Conservation (phyloP, 2,797 vertebrate species). For the Paramormyrops hopkinsi region DNA sequence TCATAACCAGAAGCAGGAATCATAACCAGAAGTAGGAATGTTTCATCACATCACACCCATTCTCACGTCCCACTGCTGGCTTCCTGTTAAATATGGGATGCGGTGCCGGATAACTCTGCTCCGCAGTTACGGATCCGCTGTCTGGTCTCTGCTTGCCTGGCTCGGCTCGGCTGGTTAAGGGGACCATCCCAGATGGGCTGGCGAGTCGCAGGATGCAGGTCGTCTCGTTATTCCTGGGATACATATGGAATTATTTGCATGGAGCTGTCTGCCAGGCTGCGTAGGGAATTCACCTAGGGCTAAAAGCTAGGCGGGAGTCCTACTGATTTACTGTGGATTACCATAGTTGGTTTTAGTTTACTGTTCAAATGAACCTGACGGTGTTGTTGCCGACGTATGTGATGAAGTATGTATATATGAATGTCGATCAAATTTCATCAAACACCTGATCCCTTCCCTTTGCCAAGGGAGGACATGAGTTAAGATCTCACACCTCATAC, state of each 20-base stretch:
- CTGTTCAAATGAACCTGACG: not conserved
- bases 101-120: not conserved
- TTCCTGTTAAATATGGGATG: not conserved
- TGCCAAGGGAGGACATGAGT: not conserved
- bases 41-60: not conserved
- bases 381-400: not conserved
- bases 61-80: not conserved
- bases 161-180: not conserved
- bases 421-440: not conserved
- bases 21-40: slow-evolving; percentile 6
- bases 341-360: not conserved
- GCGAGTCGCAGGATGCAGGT: not conserved
- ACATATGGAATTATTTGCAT: not conserved
- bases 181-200: not conserved
- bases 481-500: not conserved
- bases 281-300: not conserved
- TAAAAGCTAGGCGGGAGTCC: not conserved
- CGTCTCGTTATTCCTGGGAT: not conserved
- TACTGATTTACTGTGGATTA: not conserved
- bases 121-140: not conserved
- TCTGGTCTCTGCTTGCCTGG: not conserved
- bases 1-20: not conserved
- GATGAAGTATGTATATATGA: not conserved
- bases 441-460: not conserved
- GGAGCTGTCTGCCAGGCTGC: not conserved